Percentiles rank a stretch among this genome's conserved stretches.
Conservation (phyloP, 1,140 invertebrate species). For the Drosophila rhopaloa region DNA sequence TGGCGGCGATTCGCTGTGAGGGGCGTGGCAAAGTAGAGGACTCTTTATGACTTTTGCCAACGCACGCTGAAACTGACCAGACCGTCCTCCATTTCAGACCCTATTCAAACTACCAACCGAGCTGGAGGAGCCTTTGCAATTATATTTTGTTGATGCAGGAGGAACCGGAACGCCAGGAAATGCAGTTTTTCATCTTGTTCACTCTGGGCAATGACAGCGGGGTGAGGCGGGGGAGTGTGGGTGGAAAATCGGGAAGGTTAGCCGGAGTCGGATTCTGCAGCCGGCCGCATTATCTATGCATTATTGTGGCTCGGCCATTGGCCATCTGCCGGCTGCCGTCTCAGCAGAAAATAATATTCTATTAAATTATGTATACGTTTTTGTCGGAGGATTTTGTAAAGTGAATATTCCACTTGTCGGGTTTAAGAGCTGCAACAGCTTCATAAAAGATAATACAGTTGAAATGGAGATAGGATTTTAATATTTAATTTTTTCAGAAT, state of each 20-base stretch:
- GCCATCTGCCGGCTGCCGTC: constrained; percentile 41
- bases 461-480: not conserved
- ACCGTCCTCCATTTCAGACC: not conserved
- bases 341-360: constrained; percentile 57
- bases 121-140: constrained; percentile 41
- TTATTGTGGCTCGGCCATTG: constrained; percentile 42
- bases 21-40: constrained; percentile 7
- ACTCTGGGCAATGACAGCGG: not conserved
- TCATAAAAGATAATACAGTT: constrained; percentile 6
- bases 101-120: not conserved
- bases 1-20: constrained; percentile 22
- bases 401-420: constrained; percentile 32
- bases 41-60: constrained; percentile 60
- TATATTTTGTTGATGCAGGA: constrained; percentile 64
- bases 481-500: not conserved
- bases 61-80: constrained; percentile 50
- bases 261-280: constrained; percentile 13
- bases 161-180: constrained; percentile 22
- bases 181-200: constrained; percentile 33
- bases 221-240: too few relatives aligned
- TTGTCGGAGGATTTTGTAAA: constrained; percentile 19
- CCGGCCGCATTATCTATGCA: constrained; percentile 47
- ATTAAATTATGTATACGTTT: constrained; percentile 65
- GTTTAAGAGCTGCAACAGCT: not conserved
- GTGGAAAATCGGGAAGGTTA: not conserved